Evolutionary conservation across 2,888 invertebrate genomes (phyloP).

Genomic region (Sturmia bella): DNA sequence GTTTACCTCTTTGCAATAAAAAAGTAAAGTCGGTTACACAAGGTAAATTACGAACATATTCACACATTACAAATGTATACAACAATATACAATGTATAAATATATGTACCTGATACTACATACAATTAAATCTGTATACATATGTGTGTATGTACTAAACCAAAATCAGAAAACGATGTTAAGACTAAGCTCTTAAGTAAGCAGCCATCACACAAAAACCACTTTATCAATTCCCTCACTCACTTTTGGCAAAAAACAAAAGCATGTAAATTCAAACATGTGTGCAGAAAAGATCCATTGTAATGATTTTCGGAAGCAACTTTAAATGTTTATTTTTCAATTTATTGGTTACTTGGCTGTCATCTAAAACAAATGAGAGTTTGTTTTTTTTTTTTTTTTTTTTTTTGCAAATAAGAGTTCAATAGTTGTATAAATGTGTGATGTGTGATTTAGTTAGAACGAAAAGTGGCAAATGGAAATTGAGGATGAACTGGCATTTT

Average conservation of each 20-base stretch:
- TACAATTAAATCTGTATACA: no score
- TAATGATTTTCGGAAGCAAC: not conserved
- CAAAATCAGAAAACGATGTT: not conserved
- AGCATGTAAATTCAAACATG: not conserved
- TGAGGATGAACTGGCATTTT: not conserved
- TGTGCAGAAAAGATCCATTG: not conserved
- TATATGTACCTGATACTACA: not conserved
- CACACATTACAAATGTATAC: no score
- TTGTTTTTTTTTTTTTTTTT: not conserved
- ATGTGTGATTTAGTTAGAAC: no score
- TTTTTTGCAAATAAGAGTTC: conserved; percentile 6
- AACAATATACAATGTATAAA: not conserved
- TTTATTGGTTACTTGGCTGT: not conserved
- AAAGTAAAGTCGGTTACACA: conserved; percentile 5
- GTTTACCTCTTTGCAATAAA: not conserved
- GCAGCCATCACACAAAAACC: conserved; percentile 5
- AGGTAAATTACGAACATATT: not conserved
- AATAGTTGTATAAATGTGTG: not conserved
- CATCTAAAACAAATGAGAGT: conserved; percentile 26
- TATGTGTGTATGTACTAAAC: not conserved
- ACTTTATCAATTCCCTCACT: conserved; percentile 33
- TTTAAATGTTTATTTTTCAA: not conserved
- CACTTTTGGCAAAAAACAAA: not conserved
- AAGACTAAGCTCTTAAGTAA: conserved; percentile 22
- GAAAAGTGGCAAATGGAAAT: no score